These are phyloP conservation scores for Spongilla lacustris DNA, from an alignment of 37 sponge, comb jelly and placozoan genomes.

Conservation along the genomic window DNA sequence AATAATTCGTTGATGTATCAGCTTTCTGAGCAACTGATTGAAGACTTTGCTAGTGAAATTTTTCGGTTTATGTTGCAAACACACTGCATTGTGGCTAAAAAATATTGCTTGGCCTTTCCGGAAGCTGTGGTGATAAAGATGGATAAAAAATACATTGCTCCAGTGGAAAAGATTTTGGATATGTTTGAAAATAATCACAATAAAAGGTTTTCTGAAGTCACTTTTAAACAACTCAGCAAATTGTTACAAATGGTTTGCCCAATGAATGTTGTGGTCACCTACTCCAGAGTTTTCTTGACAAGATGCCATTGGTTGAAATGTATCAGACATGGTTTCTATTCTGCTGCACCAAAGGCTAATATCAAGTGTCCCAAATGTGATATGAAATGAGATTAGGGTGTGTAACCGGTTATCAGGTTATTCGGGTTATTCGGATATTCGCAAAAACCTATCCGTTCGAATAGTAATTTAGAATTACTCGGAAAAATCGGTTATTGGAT, in stretches of 20 bases:
- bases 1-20: neutral
- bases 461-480: no score
- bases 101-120: neutral
- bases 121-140: neutral
- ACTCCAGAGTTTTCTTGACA: neutral
- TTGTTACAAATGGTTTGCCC: neutral
- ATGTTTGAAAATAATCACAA: neutral
- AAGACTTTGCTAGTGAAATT: slow-evolving; percentile 24
- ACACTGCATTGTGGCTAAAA: neutral
- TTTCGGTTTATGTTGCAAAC: neutral
- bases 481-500: no score
- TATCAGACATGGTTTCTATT: neutral
- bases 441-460: no score
- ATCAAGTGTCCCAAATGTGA: neutral
- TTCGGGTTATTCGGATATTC: no score
- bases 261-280: neutral
- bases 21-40: slow-evolving; percentile 29
- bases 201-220: neutral
- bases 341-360: neutral
- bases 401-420: no score
- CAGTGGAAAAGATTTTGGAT: neutral
- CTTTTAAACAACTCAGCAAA: neutral
- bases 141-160: neutral
- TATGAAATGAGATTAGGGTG: no score
- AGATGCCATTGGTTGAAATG: neutral